Conservation (phyloP, 2,797 vertebrate species). For the Gymnoscopelus microlampas region DNA sequence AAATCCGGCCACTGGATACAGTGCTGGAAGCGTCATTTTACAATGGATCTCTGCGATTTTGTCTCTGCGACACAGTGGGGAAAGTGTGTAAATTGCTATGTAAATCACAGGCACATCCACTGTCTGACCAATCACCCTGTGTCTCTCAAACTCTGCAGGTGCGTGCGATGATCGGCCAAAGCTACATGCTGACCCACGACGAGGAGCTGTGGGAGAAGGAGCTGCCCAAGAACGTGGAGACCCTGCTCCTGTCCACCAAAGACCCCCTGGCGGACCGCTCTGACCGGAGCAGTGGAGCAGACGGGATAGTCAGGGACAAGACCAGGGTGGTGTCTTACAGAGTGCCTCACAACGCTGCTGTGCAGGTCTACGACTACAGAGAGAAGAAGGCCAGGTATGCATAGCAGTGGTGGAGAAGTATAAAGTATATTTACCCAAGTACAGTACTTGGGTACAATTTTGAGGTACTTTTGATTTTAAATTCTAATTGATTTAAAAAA, state of each 20-base stretch:
- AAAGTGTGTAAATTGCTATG: too few relatives aligned
- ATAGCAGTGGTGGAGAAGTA: neutral
- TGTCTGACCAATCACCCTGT: too few relatives aligned
- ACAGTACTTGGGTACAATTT: too few relatives aligned
- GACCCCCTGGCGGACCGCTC: conserved; percentile 86
- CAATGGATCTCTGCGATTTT: too few relatives aligned
- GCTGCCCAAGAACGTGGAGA: conserved; percentile 85
- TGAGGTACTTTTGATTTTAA: too few relatives aligned
- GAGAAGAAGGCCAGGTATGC: conserved; percentile 87
- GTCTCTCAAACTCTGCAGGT: conserved; percentile 74
- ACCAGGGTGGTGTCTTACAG: conserved; percentile 86
- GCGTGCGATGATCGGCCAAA: conserved; percentile 87
- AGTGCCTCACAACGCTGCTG: conserved; percentile 89
- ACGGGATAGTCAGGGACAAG: neutral
- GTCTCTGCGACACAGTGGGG: too few relatives aligned
- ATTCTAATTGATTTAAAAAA: too few relatives aligned
- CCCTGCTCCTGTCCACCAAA: conserved; percentile 70
- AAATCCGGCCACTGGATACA: too few relatives aligned
- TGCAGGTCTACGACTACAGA: conserved; percentile 95
- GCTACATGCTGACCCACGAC: conserved; percentile 91
- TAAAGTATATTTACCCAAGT: too few relatives aligned
- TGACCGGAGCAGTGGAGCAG: fast-evolving
- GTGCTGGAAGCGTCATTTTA: too few relatives aligned
- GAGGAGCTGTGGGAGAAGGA: conserved; percentile 92
- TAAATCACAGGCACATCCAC: too few relatives aligned